Conservation (phyloP, 2,888 invertebrate species). For the Sclerodermus sp. region DNA sequence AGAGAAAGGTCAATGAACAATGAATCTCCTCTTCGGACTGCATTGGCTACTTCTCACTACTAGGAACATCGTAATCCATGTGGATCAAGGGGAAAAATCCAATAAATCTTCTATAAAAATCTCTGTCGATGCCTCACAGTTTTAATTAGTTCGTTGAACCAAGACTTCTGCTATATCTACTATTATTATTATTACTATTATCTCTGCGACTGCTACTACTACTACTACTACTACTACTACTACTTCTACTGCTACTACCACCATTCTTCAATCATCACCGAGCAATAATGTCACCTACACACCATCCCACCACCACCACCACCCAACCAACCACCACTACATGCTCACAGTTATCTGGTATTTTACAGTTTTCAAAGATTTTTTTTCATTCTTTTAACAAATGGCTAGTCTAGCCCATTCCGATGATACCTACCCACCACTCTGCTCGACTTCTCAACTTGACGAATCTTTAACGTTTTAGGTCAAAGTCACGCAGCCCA, state of each 20-base stretch:
- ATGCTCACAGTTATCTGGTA: slow-evolving; percentile 58
- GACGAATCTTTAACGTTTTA: slow-evolving; percentile 40
- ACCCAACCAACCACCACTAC: slow-evolving; percentile 54
- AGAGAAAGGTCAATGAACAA: too few relatives aligned
- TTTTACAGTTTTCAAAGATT: slow-evolving; percentile 55
- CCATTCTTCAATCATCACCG: too few relatives aligned
- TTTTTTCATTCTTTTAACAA: slow-evolving; percentile 32
- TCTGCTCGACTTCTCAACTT: too few relatives aligned
- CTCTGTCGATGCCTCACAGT: slow-evolving; percentile 37
- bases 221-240: too few relatives aligned
- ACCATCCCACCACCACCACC: slow-evolving; percentile 55
- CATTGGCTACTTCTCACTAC: slow-evolving; percentile 43
- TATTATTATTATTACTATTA: slow-evolving; percentile 37
- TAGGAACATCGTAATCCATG: slow-evolving; percentile 49
- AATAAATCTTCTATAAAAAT: slow-evolving; percentile 48
- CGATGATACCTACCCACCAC: too few relatives aligned
- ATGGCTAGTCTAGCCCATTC: slow-evolving; percentile 13
- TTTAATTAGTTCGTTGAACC: slow-evolving; percentile 45
- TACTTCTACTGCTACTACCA: too few relatives aligned
- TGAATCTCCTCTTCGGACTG: slow-evolving; percentile 28
- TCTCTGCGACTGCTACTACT: slow-evolving; percentile 46
- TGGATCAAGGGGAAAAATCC: too few relatives aligned
- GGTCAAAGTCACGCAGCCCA: slow-evolving; percentile 53
- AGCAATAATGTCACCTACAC: slow-evolving; percentile 56
- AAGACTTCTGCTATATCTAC: slow-evolving; percentile 38